Evolutionary conservation across 1,140 invertebrate genomes (phyloP).

Genomic region (Pinna nobilis): DNA sequence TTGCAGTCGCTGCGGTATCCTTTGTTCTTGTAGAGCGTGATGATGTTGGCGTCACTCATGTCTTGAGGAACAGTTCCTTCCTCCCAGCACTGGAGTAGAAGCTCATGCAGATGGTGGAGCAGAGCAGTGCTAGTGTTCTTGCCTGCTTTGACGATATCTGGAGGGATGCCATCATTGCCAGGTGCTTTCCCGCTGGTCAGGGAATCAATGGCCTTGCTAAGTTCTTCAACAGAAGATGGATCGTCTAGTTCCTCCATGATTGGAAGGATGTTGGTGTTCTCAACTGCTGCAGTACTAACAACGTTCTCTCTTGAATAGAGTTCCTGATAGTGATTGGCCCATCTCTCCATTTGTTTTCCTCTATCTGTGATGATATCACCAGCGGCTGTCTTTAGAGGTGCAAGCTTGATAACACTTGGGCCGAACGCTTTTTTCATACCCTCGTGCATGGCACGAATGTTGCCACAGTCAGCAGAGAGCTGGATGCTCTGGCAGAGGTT

Average conservation of each 20-base stretch:
- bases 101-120: constrained; percentile 9
- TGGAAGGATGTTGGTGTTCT: not conserved
- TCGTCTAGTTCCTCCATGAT: constrained; percentile 28
- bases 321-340: not conserved
- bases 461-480: not conserved
- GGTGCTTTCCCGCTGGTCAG: constrained; percentile 32
- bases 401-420: not conserved
- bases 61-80: constrained; percentile 26
- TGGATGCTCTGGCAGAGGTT: not conserved
- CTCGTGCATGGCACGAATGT: not conserved
- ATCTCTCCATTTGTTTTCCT: not conserved
- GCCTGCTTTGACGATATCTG: constrained; percentile 19
- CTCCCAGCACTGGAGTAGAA: constrained; percentile 25
- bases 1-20: too few species aligned
- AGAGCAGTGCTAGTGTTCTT: constrained; percentile 5
- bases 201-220: constrained; percentile 35
- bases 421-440: not conserved
- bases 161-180: constrained; percentile 25
- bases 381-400: not conserved
- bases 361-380: not conserved
- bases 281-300: not conserved
- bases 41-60: too few species aligned
- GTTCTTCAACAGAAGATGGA: constrained; percentile 14
- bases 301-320: not conserved
- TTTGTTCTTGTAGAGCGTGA: too few species aligned